phyloP scores from a whole-genome alignment of 64 coral and sea anemone species.

The Porites australiensis region DNA sequence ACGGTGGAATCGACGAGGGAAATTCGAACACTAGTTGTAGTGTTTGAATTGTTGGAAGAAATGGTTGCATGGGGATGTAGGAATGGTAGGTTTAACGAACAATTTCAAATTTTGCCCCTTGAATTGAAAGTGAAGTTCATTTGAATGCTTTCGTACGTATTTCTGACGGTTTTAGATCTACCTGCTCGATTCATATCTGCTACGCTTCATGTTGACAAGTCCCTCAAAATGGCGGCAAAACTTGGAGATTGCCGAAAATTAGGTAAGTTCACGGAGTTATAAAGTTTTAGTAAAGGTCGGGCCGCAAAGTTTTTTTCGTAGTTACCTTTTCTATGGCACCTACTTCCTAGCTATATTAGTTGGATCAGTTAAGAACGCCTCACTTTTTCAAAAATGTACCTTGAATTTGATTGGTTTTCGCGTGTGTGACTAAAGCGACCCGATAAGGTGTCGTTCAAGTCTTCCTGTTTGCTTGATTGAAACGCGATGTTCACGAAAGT shows the following conservation, averaged over 20 bases:
- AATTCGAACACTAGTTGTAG: too few species aligned
- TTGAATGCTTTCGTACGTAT: neutral
- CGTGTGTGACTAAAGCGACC: neutral
- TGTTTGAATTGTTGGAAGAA: too few species aligned
- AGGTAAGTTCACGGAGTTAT: slow-evolving; percentile 44
- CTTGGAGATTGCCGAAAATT: slow-evolving; percentile 36
- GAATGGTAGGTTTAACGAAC: too few species aligned
- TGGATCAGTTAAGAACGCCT: slow-evolving; percentile 45
- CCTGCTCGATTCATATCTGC: slow-evolving; percentile 38
- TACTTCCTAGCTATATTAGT: slow-evolving; percentile 31
- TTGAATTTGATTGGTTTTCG: slow-evolving; percentile 49
- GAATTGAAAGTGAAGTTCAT: too few species aligned
- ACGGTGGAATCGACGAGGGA: too few species aligned
- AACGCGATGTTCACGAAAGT: neutral
- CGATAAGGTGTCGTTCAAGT: too few species aligned
- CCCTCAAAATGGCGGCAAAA: slow-evolving; percentile 25
- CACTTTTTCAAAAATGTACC: slow-evolving; percentile 46
- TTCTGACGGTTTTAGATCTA: slow-evolving; percentile 48
- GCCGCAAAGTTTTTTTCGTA: slow-evolving; percentile 47
- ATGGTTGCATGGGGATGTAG: too few species aligned
- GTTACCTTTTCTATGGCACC: slow-evolving; percentile 47
- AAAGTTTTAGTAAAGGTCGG: slow-evolving; percentile 46
- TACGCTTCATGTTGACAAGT: slow-evolving; percentile 33
- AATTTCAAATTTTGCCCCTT: too few species aligned
- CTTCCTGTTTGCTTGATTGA: too few species aligned